Evolutionary conservation across 2,113 vertebrate genomes (phyloP).

Genomic region (Myanophis thanlyinensis): DNA sequence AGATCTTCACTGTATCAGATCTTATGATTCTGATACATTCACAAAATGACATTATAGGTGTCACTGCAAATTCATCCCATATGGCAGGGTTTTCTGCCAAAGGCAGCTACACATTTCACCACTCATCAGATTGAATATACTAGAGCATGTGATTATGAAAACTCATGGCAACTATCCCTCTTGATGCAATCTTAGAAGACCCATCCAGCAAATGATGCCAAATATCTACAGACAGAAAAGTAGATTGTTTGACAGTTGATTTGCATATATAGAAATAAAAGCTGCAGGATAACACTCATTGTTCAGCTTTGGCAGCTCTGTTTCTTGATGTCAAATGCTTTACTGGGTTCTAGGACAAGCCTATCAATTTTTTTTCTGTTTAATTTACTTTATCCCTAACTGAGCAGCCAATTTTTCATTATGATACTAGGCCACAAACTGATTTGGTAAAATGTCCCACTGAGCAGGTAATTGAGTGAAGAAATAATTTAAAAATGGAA

Average conservation of each 20-base stretch:
- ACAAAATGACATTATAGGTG: background rate
- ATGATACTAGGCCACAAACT: constrained; percentile 46
- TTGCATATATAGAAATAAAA: background rate
- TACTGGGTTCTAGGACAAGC: background rate
- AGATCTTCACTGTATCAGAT: background rate
- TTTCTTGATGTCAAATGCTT: background rate
- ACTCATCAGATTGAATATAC: background rate
- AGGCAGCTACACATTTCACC: background rate
- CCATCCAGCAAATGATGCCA: background rate
- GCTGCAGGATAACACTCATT: background rate
- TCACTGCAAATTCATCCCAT: background rate
- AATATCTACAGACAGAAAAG: background rate
- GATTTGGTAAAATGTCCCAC: constrained; percentile 50
- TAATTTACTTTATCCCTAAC: constrained; percentile 42
- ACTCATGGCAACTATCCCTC: background rate
- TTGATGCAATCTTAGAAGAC: background rate
- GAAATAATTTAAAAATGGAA: constrained; percentile 39
- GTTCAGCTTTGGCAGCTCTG: background rate
- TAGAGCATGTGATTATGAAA: background rate
- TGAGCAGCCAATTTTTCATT: constrained; percentile 42
- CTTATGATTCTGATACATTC: background rate
- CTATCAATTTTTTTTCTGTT: background rate
- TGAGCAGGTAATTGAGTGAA: constrained; percentile 35
- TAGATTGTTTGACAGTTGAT: background rate
- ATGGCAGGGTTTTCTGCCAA: background rate